A percentile compares a stretch with the other conserved stretches of the same genome.
These are phyloP conservation scores for Gadus chalcogrammus DNA, from an alignment of 2,113 vertebrate genomes.

Conservation along the genomic window DNA sequence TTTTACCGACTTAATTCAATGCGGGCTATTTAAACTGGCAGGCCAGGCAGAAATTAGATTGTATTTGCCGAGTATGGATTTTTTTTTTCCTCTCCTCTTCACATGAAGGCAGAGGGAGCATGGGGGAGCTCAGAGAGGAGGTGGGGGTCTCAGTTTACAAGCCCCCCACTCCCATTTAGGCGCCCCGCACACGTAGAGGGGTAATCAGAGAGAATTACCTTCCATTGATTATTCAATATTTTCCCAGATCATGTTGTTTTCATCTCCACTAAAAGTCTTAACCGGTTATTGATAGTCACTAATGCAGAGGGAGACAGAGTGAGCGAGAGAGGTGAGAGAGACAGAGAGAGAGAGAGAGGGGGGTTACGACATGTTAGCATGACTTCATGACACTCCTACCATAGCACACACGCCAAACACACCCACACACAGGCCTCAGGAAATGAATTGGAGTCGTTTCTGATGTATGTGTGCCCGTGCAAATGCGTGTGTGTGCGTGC, in stretches of 20 bases:
- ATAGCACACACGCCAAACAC: background rate
- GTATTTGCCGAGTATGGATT: conserved; percentile 74
- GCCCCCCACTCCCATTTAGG: conserved; percentile 58
- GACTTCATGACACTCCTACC: conserved; percentile 9
- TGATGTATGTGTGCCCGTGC: background rate
- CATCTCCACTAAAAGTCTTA: conserved; percentile 61
- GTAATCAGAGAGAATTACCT: conserved; percentile 70
- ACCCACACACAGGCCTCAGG: conserved; percentile 16
- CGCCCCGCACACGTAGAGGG: conserved; percentile 53
- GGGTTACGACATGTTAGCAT: background rate
- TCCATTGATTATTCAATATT: conserved; percentile 66
- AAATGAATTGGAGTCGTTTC: conserved; percentile 12
- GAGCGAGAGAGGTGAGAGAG: background rate
- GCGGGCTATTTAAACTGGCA: conserved; percentile 73
- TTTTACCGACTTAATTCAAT: conserved; percentile 76
- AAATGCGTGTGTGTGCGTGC: conserved; percentile 1
- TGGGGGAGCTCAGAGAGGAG: conserved; percentile 7
- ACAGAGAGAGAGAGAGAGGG: background rate
- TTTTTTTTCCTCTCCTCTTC: conserved; percentile 48
- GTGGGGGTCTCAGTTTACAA: conserved; percentile 52
- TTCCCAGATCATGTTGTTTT: conserved; percentile 68
- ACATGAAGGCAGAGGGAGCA: conserved; percentile 55
- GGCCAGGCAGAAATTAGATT: conserved; percentile 73
- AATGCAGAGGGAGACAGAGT: conserved; percentile 13
- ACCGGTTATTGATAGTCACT: conserved; percentile 55